Evolutionary conservation across 1,140 invertebrate genomes (phyloP).

Genomic region (Caenorhabditis inopinata): DNA sequence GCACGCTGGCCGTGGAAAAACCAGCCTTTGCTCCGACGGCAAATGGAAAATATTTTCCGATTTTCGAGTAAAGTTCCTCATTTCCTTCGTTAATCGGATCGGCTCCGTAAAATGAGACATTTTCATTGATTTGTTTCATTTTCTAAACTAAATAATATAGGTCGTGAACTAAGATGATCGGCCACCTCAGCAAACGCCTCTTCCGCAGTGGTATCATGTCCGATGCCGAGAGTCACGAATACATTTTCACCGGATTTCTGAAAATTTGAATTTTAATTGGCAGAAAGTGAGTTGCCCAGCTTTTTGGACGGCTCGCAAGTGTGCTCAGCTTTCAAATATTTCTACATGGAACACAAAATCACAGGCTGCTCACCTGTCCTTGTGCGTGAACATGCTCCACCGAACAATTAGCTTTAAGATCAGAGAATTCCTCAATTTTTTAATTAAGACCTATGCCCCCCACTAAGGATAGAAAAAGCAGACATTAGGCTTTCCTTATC

Average conservation of each 20-base stretch:
- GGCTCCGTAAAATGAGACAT: slow-evolving; percentile 14
- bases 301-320: not conserved
- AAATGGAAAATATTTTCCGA: slow-evolving; percentile 29
- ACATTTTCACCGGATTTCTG: slow-evolving; percentile 1
- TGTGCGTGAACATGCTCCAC: too few relatives aligned
- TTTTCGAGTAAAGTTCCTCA: not conserved
- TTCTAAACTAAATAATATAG: not conserved
- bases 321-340: not conserved
- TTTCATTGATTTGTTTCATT: not conserved
- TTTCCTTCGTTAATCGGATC: slow-evolving; percentile 10
- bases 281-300: not conserved
- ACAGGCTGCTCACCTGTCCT: too few relatives aligned
- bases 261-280: not conserved
- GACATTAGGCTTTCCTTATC: too few relatives aligned
- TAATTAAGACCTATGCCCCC: too few relatives aligned
- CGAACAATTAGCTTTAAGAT: too few relatives aligned
- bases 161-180: not conserved
- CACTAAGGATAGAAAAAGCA: too few relatives aligned
- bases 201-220: slow-evolving; percentile 21
- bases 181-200: slow-evolving; percentile 19
- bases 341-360: too few relatives aligned
- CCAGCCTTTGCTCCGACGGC: not conserved
- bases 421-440: too few relatives aligned
- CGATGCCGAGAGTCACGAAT: slow-evolving; percentile 28
- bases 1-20: not conserved